phyloP scores from a whole-genome alignment of 1,140 invertebrate genomes.

The Zaprionus ghesquierei region DNA sequence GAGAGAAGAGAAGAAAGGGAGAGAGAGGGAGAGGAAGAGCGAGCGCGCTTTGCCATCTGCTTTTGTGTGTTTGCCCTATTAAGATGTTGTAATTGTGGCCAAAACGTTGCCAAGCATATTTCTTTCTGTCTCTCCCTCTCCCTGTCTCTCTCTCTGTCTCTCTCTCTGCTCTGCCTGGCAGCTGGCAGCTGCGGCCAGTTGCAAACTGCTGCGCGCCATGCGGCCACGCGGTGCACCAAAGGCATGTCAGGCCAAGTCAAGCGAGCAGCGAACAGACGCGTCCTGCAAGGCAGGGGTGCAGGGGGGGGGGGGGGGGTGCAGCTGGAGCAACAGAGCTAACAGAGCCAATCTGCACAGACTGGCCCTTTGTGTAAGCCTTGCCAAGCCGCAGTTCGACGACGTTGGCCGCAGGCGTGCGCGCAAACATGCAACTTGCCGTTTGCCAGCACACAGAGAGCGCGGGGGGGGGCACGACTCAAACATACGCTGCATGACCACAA shows the following conservation, averaged over 20 bases:
- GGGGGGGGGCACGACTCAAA: neutral
- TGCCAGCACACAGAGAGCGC: too few relatives aligned
- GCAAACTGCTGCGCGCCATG: conserved; percentile 31
- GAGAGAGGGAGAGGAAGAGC: neutral
- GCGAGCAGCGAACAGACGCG: conserved; percentile 18
- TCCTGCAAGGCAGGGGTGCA: neutral
- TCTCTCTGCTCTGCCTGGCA: conserved; percentile 8
- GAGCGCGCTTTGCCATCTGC: neutral
- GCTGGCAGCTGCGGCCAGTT: neutral
- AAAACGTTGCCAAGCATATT: conserved; percentile 66
- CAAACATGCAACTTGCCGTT: conserved; percentile 44
- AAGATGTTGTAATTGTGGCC: conserved; percentile 76
- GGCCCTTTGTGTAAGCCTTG: conserved; percentile 52
- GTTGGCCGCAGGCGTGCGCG: conserved; percentile 44
- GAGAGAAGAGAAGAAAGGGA: neutral
- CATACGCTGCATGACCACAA: neutral
- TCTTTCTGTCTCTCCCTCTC: neutral
- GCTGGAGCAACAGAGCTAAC: neutral
- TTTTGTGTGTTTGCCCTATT: conserved; percentile 45
- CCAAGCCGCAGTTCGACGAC: conserved; percentile 45
- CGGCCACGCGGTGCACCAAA: conserved; percentile 70
- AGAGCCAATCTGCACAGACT: conserved; percentile 55
- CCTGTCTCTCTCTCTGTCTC: neutral
- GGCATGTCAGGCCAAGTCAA: conserved; percentile 65
- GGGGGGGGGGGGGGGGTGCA: neutral